phyloP scores from a whole-genome alignment of 2,113 vertebrate species.

The Sula dactylatra region DNA sequence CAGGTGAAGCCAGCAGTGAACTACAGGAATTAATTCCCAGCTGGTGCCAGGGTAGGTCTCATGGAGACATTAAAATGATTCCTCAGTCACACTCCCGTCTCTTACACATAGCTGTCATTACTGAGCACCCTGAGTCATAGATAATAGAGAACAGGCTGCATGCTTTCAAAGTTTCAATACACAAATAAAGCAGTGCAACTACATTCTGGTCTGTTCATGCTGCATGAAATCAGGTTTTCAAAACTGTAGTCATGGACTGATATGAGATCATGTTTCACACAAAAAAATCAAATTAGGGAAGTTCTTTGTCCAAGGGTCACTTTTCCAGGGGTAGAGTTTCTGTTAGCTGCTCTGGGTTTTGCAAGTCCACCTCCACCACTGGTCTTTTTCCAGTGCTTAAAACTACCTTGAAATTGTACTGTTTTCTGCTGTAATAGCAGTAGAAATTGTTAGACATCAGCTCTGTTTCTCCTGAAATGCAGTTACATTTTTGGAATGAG shows the following conservation, averaged over 20 bases:
- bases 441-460: not conserved
- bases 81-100: not conserved
- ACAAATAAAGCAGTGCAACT: not conserved
- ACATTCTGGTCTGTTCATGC: not conserved
- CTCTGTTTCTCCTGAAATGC: not conserved
- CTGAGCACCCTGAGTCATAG: not conserved
- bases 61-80: not conserved
- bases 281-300: not conserved
- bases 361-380: not conserved
- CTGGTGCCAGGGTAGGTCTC: not conserved
- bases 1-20: not conserved
- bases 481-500: not conserved
- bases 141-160: not conserved
- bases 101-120: not conserved
- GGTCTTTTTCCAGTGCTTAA: not conserved
- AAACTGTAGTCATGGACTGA: not conserved
- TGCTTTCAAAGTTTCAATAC: not conserved
- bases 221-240: not conserved
- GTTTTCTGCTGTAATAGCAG: not conserved
- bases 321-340: not conserved
- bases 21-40: not conserved
- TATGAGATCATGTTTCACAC: not conserved
- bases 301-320: not conserved
- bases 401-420: not conserved
- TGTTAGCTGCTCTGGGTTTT: not conserved